Base-by-base conservation (phyloP, 1,140 invertebrate genomes). In the Leptinotarsa undecemlineata region DNA sequence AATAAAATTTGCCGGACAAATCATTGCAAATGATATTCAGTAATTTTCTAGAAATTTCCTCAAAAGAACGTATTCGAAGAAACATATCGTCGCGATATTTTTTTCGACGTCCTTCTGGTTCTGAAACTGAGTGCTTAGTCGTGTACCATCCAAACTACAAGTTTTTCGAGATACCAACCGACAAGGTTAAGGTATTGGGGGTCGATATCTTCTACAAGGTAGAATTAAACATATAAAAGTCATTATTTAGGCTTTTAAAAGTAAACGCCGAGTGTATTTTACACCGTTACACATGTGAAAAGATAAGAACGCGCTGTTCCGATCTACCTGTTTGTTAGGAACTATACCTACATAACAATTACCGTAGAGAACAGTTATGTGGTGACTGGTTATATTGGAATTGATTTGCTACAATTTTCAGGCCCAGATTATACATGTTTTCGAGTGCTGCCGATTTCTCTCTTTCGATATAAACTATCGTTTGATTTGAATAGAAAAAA, bases 141-240 rank as follows among this genome's bases (percentile, higher is more conserved):
- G 11, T 71, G 69, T 71, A 60, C 5, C 48, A 33, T 71, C 17
- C 14, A 17, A 17, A 60, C 14, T 71, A 71, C 57, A 71, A 60
- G 51, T 60, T 60, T 60, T 71, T 57, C 60, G 8, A n/a, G 48
- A 71, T 71, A 71, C 8, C 42, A 71, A 26, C 15, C 20, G 19
- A 71, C 69, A 71, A 71, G 69, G 69, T 71, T 71, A 61, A 26
- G 33, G 47, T 68, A 19, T 17, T 68, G 33, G 17, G 19, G 33
- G 17, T n/a, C 17, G 23, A 48, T 68, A 14, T 68, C 20, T 68
- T 20, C 11, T n/a, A 61, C 69, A 60, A 71, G 23, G 69, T 71
- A 60, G 48, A 60, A 71, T 26, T 33, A 60, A 71, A 71, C 69
- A 71, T 60, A 71, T 61, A 71, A 71, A 71, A 71, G 19, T 26